phyloP scores from a whole-genome alignment of 2,113 vertebrate genomes.

The Oryzias javanicus region DNA sequence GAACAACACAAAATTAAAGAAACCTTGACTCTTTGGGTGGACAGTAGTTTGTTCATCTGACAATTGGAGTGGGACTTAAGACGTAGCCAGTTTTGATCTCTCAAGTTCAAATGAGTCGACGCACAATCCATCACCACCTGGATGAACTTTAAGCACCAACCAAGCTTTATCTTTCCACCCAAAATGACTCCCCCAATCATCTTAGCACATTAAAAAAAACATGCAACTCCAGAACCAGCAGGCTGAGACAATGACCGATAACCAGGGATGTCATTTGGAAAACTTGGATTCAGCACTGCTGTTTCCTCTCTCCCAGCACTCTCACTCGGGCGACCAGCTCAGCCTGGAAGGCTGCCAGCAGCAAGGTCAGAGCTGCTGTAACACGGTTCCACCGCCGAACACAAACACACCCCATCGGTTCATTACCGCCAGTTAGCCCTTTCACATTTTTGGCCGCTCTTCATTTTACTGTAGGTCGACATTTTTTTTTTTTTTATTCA shows the following conservation, averaged over 20 bases:
- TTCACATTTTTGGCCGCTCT: slow-evolving; percentile 1
- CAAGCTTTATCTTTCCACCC: not conserved
- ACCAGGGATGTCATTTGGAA: slow-evolving; percentile 28
- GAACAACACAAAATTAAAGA: too few species aligned
- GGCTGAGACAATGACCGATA: slow-evolving; percentile 28
- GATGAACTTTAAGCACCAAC: not conserved
- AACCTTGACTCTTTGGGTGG: too few species aligned
- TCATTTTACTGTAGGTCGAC: slow-evolving; percentile 9
- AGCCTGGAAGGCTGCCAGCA: slow-evolving; percentile 49
- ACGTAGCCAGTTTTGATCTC: slow-evolving; percentile 22
- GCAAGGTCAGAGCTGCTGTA: slow-evolving; percentile 43
- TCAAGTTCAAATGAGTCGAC: slow-evolving; percentile 12
- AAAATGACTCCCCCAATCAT: slow-evolving; percentile 2
- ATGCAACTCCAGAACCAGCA: slow-evolving; percentile 24
- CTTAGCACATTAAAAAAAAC: slow-evolving; percentile 10
- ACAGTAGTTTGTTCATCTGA: too few species aligned
- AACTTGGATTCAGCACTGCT: slow-evolving; percentile 28
- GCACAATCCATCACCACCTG: slow-evolving; percentile 4
- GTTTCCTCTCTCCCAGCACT: slow-evolving; percentile 9
- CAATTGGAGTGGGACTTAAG: too few species aligned
- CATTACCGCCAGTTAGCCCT: slow-evolving; percentile 15
- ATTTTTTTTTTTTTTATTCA: slow-evolving; percentile 10
- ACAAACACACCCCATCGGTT: slow-evolving; percentile 28
- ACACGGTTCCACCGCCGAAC: slow-evolving; percentile 29
- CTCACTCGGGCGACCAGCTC: slow-evolving; percentile 36